Conservation (phyloP, 1,140 invertebrate genomes). For the Mesaphorura yosii region DNA sequence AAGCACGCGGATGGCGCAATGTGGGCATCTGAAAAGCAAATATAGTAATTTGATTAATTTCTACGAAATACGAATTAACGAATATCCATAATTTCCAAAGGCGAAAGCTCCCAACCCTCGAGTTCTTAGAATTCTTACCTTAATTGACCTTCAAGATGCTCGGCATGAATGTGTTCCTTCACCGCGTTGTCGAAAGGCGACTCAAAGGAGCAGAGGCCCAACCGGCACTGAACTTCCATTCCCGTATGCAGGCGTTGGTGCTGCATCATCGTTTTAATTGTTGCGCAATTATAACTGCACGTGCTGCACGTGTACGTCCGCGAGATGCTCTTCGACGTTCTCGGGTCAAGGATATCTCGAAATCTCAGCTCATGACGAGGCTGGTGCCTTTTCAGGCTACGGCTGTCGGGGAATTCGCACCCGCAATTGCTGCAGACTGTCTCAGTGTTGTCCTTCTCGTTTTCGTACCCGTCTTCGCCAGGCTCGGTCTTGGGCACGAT, state of each 20-base stretch:
- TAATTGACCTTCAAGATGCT: constrained; percentile 32
- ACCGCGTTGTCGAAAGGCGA: constrained; percentile 34
- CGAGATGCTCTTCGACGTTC: constrained; percentile 10
- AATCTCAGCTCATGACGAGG: constrained; percentile 35
- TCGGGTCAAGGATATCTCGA: constrained; percentile 13
- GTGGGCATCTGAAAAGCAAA: constrained; percentile 34
- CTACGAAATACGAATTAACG: constrained; percentile 6
- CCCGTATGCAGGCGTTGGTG: constrained; percentile 41
- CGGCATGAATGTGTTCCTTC: constrained; percentile 33
- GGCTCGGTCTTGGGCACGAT: constrained; percentile 35
- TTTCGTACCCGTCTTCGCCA: constrained; percentile 32
- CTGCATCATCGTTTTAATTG: constrained; percentile 39
- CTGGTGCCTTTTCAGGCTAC: constrained; percentile 40
- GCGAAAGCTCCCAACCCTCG: too few relatives aligned
- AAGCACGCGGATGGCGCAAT: constrained; percentile 34
- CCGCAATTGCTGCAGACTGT: constrained; percentile 43
- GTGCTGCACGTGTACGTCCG: constrained; percentile 37
- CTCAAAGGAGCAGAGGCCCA: constrained; percentile 33
- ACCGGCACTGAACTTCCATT: constrained; percentile 34
- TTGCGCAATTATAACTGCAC: constrained; percentile 37
- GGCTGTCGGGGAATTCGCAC: constrained; percentile 42
- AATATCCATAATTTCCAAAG: neutral
- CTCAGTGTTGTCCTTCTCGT: constrained; percentile 27
- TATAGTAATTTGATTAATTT: too few relatives aligned
- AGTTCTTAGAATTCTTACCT: constrained; percentile 17